Evolutionary conservation across 2,888 invertebrate species (phyloP).

Genomic region (Lithosia quadra): DNA sequence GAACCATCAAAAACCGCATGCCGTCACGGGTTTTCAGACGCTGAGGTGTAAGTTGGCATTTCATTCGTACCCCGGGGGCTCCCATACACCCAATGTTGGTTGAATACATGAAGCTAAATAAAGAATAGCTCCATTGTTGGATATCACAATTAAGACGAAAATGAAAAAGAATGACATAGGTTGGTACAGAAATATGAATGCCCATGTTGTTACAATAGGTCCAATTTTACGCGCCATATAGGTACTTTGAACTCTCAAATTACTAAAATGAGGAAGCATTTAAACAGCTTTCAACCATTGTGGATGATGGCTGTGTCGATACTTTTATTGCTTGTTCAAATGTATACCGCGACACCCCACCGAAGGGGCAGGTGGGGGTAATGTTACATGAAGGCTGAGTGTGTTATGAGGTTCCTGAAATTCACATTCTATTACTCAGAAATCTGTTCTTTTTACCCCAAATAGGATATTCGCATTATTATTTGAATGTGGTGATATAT

Average conservation of each 20-base stretch:
- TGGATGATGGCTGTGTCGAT: neutral
- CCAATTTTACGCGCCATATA: neutral
- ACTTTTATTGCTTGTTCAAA: slow-evolving; percentile 5
- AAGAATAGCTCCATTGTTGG: too few relatives aligned
- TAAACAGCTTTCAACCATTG: neutral
- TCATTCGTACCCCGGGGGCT: too few relatives aligned
- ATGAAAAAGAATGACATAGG: too few relatives aligned
- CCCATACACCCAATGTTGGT: too few relatives aligned
- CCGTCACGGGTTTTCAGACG: too few relatives aligned
- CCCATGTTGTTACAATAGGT: neutral
- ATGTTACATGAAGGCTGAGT: neutral
- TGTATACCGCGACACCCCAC: neutral
- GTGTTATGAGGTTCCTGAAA: neutral
- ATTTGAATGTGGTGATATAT: too few relatives aligned
- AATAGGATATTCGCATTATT: neutral
- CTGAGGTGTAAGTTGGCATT: too few relatives aligned
- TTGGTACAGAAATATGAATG: too few relatives aligned
- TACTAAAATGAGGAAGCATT: neutral
- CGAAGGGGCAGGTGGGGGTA: neutral
- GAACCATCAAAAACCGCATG: too few relatives aligned
- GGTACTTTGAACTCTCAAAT: neutral
- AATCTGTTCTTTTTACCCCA: neutral
- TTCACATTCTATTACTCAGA: neutral
- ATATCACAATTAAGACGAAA: too few relatives aligned
- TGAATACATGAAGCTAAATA: too few relatives aligned